A percentile compares a stretch with the other conserved stretches of the same genome.
Evolutionary conservation across 2,888 invertebrate genomes (phyloP).

Genomic region (Agrotis ipsilon): DNA sequence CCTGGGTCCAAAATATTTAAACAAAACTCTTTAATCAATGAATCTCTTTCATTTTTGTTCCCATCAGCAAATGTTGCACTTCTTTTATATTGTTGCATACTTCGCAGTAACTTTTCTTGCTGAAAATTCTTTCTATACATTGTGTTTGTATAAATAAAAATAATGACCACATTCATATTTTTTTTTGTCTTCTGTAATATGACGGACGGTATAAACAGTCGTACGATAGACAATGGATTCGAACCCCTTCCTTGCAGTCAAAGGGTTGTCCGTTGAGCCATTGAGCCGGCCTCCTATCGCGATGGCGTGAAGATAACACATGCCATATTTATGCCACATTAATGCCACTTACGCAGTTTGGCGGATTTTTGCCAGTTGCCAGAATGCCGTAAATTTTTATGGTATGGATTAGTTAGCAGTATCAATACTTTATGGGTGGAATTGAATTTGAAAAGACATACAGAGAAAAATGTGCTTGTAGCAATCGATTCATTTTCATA

Average conservation of each 20-base stretch:
- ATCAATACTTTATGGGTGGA: not conserved
- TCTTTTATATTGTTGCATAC: no score
- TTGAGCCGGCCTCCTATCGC: conserved; percentile 70
- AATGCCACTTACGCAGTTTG: conserved; percentile 72
- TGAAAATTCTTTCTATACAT: no score
- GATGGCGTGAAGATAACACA: conserved; percentile 74
- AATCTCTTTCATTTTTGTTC: no score
- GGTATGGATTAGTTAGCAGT: conserved; percentile 70
- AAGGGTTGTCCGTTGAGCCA: conserved; percentile 78
- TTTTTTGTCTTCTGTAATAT: conserved; percentile 7
- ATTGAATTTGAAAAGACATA: not conserved
- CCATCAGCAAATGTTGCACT: no score
- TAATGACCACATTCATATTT: not conserved
- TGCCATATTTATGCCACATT: conserved; percentile 72
- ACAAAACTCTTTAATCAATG: no score
- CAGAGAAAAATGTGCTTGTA: not conserved
- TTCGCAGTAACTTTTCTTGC: no score
- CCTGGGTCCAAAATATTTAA: no score
- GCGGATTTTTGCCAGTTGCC: conserved; percentile 72
- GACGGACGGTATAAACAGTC: conserved; percentile 42
- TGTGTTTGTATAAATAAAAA: conserved; percentile 4
- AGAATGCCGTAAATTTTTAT: conserved; percentile 80
- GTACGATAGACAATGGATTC: conserved; percentile 66
- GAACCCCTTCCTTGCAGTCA: conserved; percentile 59
- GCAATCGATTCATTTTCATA: no score